phyloP scores from a whole-genome alignment of 2,113 vertebrate species.

The Actinemys pallida region DNA sequence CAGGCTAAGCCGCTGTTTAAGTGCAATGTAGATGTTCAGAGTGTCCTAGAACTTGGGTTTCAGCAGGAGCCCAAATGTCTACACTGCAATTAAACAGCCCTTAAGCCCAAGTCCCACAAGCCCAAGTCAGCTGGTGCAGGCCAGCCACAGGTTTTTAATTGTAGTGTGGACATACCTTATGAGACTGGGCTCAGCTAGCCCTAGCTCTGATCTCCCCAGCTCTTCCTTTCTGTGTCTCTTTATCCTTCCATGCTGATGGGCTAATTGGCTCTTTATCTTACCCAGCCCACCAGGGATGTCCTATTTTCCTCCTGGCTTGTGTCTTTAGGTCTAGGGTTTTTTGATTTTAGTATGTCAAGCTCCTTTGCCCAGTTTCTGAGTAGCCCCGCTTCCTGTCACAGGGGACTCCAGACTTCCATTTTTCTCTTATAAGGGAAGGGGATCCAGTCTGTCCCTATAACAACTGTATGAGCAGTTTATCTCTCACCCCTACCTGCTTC shows the following conservation, averaged over 20 bases:
- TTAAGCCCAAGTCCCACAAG: neutral
- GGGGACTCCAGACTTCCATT: neutral
- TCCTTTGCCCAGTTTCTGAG: neutral
- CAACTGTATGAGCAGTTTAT: neutral
- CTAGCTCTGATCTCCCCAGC: neutral
- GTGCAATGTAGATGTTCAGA: neutral
- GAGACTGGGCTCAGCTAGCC: neutral
- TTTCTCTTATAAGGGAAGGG: neutral
- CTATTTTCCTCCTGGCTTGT: neutral
- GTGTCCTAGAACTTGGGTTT: neutral
- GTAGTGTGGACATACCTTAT: neutral
- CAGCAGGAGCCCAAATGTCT: neutral
- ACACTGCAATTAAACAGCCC: neutral
- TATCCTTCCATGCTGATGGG: neutral
- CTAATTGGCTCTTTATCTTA: neutral
- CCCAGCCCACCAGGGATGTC: neutral
- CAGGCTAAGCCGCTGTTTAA: neutral
- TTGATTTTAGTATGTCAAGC: neutral
- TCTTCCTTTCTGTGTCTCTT: neutral
- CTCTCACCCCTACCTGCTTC: neutral
- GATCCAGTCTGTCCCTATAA: neutral
- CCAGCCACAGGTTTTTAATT: neutral
- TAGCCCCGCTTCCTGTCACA: neutral
- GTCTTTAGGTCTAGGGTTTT: neutral
- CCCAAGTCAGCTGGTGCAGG: neutral